Conservation (phyloP, 2,113 vertebrate species). For the Gadus macrocephalus region DNA sequence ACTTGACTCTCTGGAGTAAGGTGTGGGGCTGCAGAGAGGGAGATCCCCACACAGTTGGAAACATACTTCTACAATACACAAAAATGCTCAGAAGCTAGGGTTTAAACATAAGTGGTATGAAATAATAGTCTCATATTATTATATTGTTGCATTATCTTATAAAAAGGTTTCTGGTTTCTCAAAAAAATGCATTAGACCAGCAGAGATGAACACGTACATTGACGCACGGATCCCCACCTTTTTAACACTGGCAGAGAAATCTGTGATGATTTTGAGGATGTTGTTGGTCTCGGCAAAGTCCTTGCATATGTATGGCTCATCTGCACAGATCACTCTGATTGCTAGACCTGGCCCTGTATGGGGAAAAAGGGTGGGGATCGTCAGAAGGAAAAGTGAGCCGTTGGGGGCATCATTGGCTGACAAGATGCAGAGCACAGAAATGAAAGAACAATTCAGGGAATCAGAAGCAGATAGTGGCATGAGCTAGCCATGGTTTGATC, state of each 20-base stretch:
- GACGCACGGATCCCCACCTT: conserved; percentile 74
- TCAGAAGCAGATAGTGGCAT: neutral
- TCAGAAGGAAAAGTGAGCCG: no score
- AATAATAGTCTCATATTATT: neutral
- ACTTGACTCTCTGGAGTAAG: conserved; percentile 94
- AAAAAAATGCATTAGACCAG: no score
- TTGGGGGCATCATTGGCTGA: no score
- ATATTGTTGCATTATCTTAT: no score
- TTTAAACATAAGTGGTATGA: neutral
- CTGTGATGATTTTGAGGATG: conserved; percentile 96
- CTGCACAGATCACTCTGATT: conserved; percentile 97
- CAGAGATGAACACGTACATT: no score
- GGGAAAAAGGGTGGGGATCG: neutral
- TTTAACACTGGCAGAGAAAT: conserved; percentile 97
- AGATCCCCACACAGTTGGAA: neutral
- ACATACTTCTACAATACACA: neutral
- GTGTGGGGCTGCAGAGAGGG: conserved; percentile 81
- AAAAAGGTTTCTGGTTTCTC: no score
- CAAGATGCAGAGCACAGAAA: no score
- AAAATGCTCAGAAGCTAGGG: neutral
- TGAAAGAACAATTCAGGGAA: neutral
- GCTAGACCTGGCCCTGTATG: conserved; percentile 90
- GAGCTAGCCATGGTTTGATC: no score
- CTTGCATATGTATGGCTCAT: conserved; percentile 97
- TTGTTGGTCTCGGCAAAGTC: conserved; percentile 98